Conservation (phyloP, 2,113 vertebrate genomes). For the Oreochromis aureus region DNA sequence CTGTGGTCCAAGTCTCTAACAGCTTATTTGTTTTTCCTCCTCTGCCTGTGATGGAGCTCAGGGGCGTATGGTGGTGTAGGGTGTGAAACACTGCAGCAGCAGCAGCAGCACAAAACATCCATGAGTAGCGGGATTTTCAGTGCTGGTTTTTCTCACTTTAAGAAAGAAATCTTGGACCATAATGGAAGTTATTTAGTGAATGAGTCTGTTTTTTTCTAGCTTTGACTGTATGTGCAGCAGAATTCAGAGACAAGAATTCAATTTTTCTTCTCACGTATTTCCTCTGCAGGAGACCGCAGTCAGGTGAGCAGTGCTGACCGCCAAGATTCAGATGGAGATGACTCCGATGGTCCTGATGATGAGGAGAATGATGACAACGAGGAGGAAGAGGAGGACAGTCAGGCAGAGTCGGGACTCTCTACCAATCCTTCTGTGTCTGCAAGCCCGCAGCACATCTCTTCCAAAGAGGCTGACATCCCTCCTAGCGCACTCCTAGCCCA, state of each 20-base stretch:
- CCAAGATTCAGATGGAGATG: conserved; percentile 86
- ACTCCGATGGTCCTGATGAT: conserved; percentile 86
- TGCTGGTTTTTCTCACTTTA: background rate
- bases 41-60: conserved; percentile 41
- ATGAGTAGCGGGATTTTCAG: background rate
- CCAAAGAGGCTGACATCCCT: conserved; percentile 76
- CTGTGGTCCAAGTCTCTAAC: conserved; percentile 41
- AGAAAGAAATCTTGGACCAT: background rate
- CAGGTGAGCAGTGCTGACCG: conserved; percentile 77
- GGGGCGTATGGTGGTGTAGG: background rate
- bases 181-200: background rate
- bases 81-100: conserved; percentile 1
- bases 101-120: background rate
- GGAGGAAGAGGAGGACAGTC: conserved; percentile 97
- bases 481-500: conserved; percentile 87
- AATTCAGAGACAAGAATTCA: background rate
- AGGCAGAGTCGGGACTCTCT: conserved; percentile 90
- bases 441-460: conserved; percentile 88
- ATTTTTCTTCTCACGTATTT: background rate
- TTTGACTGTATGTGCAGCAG: background rate
- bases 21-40: conserved; percentile 59
- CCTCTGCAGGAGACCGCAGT: conserved; percentile 80
- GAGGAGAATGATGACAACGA: conserved; percentile 93
- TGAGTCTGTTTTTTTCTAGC: background rate
- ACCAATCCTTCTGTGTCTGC: conserved; percentile 88